Conservation (phyloP, 64 coral and sea anemone species). For the Anthopleura sola region DNA sequence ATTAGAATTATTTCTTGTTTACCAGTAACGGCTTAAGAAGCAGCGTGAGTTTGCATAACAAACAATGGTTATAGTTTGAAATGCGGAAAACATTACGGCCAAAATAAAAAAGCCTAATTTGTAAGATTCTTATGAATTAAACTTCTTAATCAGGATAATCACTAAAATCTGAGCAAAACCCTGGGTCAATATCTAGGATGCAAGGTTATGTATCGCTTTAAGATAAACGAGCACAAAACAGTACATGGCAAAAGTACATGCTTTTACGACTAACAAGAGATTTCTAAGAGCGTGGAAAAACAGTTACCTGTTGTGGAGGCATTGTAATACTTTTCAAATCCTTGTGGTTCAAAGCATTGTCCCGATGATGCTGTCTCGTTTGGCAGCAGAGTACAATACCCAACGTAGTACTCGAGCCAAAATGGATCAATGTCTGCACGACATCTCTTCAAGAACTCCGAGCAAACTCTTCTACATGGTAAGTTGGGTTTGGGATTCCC, state of each 20-base stretch:
- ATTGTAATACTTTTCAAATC: constrained; percentile 15
- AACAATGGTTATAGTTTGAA: too few relatives aligned
- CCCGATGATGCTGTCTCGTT: constrained; percentile 5
- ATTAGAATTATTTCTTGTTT: too few relatives aligned
- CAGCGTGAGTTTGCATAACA: too few relatives aligned
- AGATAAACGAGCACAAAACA: background rate
- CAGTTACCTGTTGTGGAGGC: background rate
- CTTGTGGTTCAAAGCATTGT: constrained; percentile 1
- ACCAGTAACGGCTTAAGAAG: too few relatives aligned
- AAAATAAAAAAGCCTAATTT: too few relatives aligned
- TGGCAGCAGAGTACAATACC: constrained; percentile 10
- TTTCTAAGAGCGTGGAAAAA: background rate
- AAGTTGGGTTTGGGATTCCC: background rate
- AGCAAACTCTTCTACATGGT: constrained; percentile 17
- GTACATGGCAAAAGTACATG: too few relatives aligned
- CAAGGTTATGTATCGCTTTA: background rate
- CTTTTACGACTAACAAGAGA: too few relatives aligned
- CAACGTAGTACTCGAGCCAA: constrained; percentile 16
- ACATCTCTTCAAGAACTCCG: constrained; percentile 31
- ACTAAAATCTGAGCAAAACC: too few relatives aligned
- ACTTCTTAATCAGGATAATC: too few relatives aligned
- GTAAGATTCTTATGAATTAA: too few relatives aligned
- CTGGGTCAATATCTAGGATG: too few relatives aligned
- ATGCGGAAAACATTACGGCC: too few relatives aligned
- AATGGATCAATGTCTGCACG: background rate